A percentile compares a stretch with the other conserved stretches of the same genome.
phyloP scores from a whole-genome alignment of 2,797 vertebrate genomes.

The Botia almorhae region DNA sequence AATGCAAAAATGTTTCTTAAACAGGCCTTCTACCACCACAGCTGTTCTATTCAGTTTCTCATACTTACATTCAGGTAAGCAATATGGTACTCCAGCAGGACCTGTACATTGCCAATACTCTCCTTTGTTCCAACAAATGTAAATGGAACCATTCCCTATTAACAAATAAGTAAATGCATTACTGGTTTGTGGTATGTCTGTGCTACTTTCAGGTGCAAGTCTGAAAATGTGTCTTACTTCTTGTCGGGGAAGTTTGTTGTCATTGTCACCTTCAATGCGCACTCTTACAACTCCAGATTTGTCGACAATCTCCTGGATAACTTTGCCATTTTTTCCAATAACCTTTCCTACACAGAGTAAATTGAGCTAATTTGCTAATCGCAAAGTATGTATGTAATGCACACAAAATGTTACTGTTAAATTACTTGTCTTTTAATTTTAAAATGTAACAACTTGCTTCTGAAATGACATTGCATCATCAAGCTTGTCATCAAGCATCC shows the following conservation, averaged over 20 bases:
- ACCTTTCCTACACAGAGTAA: conserved; percentile 86
- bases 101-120: conserved; percentile 95
- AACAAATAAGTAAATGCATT: conserved; percentile 53
- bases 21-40: background rate
- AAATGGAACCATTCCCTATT: conserved; percentile 97
- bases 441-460: too few relatives aligned
- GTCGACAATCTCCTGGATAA: conserved; percentile 99
- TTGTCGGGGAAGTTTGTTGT: conserved; percentile 93
- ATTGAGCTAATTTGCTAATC: too few relatives aligned
- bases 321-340: conserved; percentile 98
- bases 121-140: conserved; percentile 99
- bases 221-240: conserved; percentile 82
- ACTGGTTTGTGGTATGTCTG: background rate
- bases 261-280: conserved; percentile 97
- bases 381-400: too few relatives aligned
- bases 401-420: too few relatives aligned
- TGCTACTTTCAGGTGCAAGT: too few relatives aligned
- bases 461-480: too few relatives aligned
- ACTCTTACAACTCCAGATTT: conserved; percentile 98
- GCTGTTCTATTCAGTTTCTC: background rate
- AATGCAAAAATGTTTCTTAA: conserved; percentile 6
- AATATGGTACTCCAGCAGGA: conserved; percentile 97
- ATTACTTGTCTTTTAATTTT: too few relatives aligned
- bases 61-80: conserved; percentile 93
- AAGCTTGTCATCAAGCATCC: too few relatives aligned